Percentiles rank a stretch among this genome's conserved stretches.
These are phyloP conservation scores for Metacarcinus magister DNA, from an alignment of 2,888 invertebrate species.

Conservation along the genomic window DNA sequence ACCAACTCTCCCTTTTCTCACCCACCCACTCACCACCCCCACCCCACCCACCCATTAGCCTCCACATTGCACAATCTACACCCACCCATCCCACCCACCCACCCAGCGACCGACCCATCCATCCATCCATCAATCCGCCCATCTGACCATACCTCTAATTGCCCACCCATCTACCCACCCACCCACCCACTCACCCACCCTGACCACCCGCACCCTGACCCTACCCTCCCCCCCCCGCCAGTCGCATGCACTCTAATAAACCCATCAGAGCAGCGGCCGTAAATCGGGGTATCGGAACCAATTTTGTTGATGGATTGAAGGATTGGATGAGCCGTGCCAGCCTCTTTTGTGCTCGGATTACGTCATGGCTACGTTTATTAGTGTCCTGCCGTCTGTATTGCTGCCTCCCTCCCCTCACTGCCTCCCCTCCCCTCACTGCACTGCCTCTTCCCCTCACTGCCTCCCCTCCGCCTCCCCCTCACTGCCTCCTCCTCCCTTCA, in stretches of 20 bases:
- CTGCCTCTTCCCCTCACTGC: not conserved
- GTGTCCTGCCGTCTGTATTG: not conserved
- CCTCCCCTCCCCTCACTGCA: not conserved
- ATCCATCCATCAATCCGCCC: conserved; percentile 16
- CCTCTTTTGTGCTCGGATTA: conserved; percentile 37
- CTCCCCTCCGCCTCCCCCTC: not conserved
- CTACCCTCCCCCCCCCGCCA: not conserved
- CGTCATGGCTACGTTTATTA: conserved; percentile 28
- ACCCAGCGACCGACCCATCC: not conserved
- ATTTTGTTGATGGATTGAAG: conserved; percentile 67
- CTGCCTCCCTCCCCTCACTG: not conserved
- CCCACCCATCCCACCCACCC: not conserved
- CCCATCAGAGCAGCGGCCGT: not conserved
- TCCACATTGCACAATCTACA: not conserved
- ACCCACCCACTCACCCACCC: not conserved
- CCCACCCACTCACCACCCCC: not conserved
- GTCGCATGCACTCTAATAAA: conserved; percentile 38
- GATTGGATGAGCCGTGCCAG: conserved; percentile 43
- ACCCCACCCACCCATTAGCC: not conserved
- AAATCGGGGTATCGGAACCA: conserved; percentile 63
- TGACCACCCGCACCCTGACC: not conserved
- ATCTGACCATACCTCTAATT: conserved; percentile 11
- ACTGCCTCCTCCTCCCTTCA: not conserved
- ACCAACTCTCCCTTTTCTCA: not conserved
- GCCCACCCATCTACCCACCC: not conserved